Evolutionary conservation across 1,140 invertebrate species (phyloP).

Genomic region (Anoplolepis gracilipes): DNA sequence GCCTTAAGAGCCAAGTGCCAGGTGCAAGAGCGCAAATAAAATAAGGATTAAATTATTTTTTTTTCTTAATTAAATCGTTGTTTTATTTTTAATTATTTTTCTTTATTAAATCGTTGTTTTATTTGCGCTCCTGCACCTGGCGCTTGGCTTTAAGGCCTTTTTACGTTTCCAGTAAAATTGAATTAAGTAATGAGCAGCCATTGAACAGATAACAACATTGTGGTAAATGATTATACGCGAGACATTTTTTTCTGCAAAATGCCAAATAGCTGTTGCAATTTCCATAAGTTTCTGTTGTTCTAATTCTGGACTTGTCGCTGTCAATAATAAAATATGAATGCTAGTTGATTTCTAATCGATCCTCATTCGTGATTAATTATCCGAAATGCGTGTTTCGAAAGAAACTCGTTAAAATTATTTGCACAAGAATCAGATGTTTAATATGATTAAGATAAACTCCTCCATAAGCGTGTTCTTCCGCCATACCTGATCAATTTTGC

Average conservation of each 20-base stretch:
- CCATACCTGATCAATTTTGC: not conserved
- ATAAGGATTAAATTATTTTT: no score
- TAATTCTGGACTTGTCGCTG: not conserved
- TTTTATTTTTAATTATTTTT: no score
- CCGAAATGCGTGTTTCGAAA: not conserved
- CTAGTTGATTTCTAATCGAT: constrained; percentile 48
- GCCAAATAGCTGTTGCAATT: not conserved
- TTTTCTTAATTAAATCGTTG: no score
- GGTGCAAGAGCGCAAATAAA: no score
- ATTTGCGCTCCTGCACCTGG: no score
- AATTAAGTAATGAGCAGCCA: not conserved
- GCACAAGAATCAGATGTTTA: not conserved
- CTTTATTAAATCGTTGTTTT: no score
- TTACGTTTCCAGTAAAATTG: no score
- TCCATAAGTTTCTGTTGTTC: not conserved
- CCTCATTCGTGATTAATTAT: constrained; percentile 16
- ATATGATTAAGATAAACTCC: not conserved
- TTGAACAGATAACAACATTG: not conserved
- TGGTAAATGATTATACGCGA: not conserved
- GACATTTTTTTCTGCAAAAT: not conserved
- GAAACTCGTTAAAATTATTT: constrained; percentile 27
- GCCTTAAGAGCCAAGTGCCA: no score
- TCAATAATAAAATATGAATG: constrained; percentile 35
- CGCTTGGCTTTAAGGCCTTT: no score
- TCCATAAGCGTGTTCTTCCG: not conserved